Evolutionary conservation across 2,797 vertebrate species (phyloP), one percentile per base, ranked within the genome.

Genomic region (Poliocrania exsul): DNA sequence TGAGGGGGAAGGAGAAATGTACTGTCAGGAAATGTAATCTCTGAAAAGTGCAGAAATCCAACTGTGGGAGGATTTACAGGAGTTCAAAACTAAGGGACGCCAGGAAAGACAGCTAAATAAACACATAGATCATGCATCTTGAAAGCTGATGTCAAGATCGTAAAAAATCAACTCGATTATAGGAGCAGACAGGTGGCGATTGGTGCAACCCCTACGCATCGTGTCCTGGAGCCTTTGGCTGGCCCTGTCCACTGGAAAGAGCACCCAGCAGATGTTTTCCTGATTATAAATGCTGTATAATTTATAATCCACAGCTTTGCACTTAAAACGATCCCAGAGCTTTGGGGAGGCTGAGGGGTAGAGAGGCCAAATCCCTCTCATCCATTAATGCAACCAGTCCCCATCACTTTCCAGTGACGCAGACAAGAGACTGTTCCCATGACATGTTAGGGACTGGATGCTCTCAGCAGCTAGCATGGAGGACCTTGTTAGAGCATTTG

Each of bases 141-240:
- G 97, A 98, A 97, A 97, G 96, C 96, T 95, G 95, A 95, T 97
- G 97, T 98, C 97, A 97, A 95, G 96, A 97, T 92, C 87, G 58
- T 97, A 97, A 97, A 98, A 97, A 98, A 97, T 97, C 97, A 98
- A 97, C 95, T 96, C 57, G 64, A 96, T 97, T 97, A 97, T 97
- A 95, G 97, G 94, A 98, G 95, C 95, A 97, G 97, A 97, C 96
- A 97, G 97, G 97, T 97, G 93, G 95, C 13, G 62, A 97, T 97
- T 97, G 97, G 97, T 97, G 95, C 93, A 96, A 96, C 95, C 96
- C 95, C 96, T 95, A 90, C 74, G 10, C 93, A 54, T 81, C 46
- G 58, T 97, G 97, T 97, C 97, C 96, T 96, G 97, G 81, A 97
- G 97, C 92, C 96, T 97, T 95, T 29, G 92, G 94, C 95, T 97